These are phyloP conservation scores for Ecliptopera silaceata DNA, from an alignment of 2,888 invertebrate species.

Conservation along the genomic window DNA sequence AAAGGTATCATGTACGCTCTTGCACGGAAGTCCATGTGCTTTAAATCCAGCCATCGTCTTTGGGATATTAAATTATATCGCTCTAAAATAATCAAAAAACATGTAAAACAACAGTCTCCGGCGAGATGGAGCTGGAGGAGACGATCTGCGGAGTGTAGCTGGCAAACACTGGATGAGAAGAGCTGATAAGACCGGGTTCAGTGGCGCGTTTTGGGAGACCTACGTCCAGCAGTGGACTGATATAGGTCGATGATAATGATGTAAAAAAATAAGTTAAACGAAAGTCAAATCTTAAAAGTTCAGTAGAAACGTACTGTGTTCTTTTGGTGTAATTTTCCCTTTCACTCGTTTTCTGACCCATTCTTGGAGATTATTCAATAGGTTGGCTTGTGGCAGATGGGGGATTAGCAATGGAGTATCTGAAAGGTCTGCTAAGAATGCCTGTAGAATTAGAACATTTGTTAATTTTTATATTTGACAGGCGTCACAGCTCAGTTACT, in stretches of 20 bases:
- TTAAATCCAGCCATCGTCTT: constrained; percentile 85
- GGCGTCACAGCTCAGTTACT: no score
- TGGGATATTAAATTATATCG: constrained; percentile 92
- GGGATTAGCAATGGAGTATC: constrained; percentile 66
- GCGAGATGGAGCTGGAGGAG: no score
- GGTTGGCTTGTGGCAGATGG: constrained; percentile 67
- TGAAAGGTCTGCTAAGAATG: constrained; percentile 66
- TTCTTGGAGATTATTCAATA: constrained; percentile 64
- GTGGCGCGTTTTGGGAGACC: no score
- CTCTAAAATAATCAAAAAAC: constrained; percentile 82
- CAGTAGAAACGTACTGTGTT: constrained; percentile 54
- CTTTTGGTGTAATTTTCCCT: constrained; percentile 50
- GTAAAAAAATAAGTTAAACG: neutral
- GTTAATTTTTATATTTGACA: no score
- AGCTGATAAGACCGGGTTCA: no score
- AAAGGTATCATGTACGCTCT: constrained; percentile 67
- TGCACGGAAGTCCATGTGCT: constrained; percentile 66
- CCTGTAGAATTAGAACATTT: constrained; percentile 47
- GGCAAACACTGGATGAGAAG: no score
- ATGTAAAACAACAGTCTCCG: no score
- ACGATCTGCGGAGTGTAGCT: no score
- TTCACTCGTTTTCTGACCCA: constrained; percentile 65
- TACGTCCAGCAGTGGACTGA: no score
- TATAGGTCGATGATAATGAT: no score
- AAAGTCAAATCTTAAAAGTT: no score